Conservation (phyloP, 2,797 vertebrate species). For the Muscicapa comitata region DNA sequence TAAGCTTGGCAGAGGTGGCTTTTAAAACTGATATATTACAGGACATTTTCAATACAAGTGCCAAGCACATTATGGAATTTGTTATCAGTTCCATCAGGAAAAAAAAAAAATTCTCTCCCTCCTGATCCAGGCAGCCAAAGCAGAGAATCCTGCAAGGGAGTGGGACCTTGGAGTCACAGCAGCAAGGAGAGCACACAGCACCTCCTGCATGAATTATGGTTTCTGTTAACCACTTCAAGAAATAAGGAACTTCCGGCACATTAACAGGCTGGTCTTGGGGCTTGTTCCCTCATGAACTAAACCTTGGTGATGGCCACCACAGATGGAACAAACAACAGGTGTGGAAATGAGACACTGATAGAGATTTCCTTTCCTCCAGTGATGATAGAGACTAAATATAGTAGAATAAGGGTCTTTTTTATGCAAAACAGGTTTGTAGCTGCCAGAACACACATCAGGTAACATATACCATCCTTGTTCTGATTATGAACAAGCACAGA, state of each 20-base stretch:
- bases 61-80: background rate
- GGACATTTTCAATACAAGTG: background rate
- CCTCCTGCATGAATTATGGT: background rate
- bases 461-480: background rate
- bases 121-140: background rate
- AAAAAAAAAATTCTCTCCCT: background rate
- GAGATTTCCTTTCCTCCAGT: background rate
- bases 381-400: background rate
- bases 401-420: background rate
- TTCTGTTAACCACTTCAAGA: background rate
- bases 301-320: background rate
- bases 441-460: background rate
- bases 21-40: background rate
- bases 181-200: background rate
- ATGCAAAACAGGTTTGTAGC: background rate
- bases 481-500: background rate
- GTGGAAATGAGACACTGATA: background rate
- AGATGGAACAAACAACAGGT: background rate
- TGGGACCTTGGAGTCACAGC: background rate
- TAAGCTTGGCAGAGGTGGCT: background rate
- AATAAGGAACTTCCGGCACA: background rate
- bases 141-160: accelerated
- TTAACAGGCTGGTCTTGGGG: background rate
- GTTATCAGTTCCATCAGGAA: background rate
- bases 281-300: background rate